Conservation (phyloP, 1,140 invertebrate genomes). For the Periplaneta americana region DNA sequence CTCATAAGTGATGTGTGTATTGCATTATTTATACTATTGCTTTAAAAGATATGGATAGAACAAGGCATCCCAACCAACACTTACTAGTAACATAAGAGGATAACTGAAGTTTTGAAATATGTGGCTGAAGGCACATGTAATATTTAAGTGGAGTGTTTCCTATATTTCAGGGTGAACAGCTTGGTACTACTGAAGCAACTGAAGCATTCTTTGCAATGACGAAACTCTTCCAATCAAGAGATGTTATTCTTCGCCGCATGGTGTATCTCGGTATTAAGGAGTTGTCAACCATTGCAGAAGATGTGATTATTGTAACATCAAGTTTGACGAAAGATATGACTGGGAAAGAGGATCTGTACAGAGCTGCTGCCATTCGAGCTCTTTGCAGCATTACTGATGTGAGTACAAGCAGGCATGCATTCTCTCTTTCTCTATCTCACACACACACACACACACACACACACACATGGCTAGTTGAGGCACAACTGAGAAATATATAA, state of each 20-base stretch:
- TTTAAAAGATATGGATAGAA: too few relatives aligned
- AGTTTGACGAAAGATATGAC: conserved; percentile 99
- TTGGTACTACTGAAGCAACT: conserved; percentile 92
- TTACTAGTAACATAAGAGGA: too few relatives aligned
- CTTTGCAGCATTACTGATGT: conserved; percentile 96
- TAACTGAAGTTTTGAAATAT: too few relatives aligned
- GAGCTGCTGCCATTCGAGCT: conserved; percentile 93
- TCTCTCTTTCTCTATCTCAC: too few relatives aligned
- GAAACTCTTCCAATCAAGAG: conserved; percentile 96
- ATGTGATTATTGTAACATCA: conserved; percentile 98
- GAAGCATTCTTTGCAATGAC: conserved; percentile 99
- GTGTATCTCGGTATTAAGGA: conserved; percentile 98
- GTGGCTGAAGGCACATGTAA: too few relatives aligned
- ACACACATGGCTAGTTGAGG: background rate
- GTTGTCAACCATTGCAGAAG: conserved; percentile 88
- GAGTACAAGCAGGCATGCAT: conserved; percentile 24
- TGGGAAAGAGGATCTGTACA: conserved; percentile 93
- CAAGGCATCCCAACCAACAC: too few relatives aligned
- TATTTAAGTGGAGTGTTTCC: background rate
- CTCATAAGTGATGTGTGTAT: too few relatives aligned
- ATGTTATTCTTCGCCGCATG: conserved; percentile 88
- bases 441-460: background rate
- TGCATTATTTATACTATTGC: too few relatives aligned
- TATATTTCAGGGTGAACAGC: conserved; percentile 67
- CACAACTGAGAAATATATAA: background rate